Evolutionary conservation across 1,140 invertebrate genomes (phyloP), one percentile per base, ranked within the genome.

Genomic region (Caerostris extrusa): DNA sequence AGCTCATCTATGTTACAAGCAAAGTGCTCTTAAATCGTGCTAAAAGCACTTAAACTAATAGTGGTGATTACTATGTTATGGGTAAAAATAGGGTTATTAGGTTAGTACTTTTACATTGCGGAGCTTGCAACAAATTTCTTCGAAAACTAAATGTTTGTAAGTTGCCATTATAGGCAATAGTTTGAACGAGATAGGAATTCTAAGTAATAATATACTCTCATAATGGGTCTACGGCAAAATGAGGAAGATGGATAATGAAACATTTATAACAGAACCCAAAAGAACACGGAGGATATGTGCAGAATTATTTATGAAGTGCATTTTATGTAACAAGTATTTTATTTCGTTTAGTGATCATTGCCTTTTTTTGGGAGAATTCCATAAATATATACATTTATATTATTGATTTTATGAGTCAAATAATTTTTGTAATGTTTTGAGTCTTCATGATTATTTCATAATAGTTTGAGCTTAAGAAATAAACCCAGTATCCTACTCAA

Each of bases 1-100:
- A 77, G 12, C 34, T 77, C 34, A 10, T 34, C 34, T 71, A 34
- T 50, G 71, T 77, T 50, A 77, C 19, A 34, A 50, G 71, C 19
- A 12, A 77, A 77, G 71, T 77, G 34, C 71, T 77, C 71, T 77
- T 77, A 77, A 77, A 77, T 77, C 71, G 71, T 50, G 71, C 71
- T 77, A 77, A 77, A 50, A 77, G 71, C 71, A 77, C 71, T 77
- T 77, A 77, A 10, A 50, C 71, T 77, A 77, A 77, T 77, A 19
- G 71, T 50, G 34, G 71, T 50, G 71, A 77, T 77, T 77, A 77
- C 71, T 50, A 50, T 8, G 5, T 12, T 77, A 34, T 12, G 71
- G 34, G 19, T 77, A 77, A 77, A 77, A 77, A 77, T 77, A 77
- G 71, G 8, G 34, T 50, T 77, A 34, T 77, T 77, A 34, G 71